These are phyloP conservation scores for Macrobrachium nipponense DNA, from an alignment of 1,140 invertebrate genomes.

Conservation along the genomic window DNA sequence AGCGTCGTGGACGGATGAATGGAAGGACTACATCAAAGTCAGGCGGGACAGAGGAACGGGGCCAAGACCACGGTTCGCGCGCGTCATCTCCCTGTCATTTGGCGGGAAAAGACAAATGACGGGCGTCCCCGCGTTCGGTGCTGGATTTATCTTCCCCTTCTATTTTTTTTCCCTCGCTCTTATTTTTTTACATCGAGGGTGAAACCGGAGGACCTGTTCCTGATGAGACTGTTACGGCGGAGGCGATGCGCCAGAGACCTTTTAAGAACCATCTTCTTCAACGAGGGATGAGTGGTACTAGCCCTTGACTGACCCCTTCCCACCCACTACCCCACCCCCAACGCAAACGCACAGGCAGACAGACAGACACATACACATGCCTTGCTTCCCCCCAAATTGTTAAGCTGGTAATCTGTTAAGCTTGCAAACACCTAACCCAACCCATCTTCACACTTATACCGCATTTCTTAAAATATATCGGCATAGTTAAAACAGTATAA, in stretches of 20 bases:
- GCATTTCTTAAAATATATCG: no score
- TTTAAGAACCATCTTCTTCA: neutral
- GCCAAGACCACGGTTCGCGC: slow-evolving; percentile 14
- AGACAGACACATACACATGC: no score
- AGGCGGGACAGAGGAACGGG: slow-evolving; percentile 44
- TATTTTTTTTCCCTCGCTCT: neutral
- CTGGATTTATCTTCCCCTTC: slow-evolving; percentile 56
- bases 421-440: no score
- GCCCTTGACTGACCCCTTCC: neutral
- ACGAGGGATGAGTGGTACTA: neutral
- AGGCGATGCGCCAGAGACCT: neutral
- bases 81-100: slow-evolving; percentile 60
- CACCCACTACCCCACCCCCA: neutral
- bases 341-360: no score
- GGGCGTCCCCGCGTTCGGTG: slow-evolving; percentile 33
- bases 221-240: slow-evolving; percentile 39
- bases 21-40: slow-evolving; percentile 52
- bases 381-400: no score
- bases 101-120: slow-evolving; percentile 53
- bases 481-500: no score
- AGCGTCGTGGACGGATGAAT: slow-evolving; percentile 52
- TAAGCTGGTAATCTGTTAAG: no score
- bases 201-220: slow-evolving; percentile 43
- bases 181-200: neutral
- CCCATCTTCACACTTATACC: no score